Conservation (phyloP, 2,888 invertebrate genomes). For the Priapulus caudatus region DNA sequence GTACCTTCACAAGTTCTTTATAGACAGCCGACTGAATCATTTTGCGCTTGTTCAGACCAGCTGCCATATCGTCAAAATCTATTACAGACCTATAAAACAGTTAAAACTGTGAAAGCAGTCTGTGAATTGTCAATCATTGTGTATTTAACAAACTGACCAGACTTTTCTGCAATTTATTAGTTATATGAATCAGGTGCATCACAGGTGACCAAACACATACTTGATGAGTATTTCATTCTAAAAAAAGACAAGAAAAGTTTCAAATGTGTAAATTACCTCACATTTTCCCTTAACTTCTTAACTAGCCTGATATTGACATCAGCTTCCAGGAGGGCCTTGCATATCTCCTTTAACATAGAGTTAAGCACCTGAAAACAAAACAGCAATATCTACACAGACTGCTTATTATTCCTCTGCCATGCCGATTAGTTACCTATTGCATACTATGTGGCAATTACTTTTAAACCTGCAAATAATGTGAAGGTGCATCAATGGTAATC, state of each 20-base stretch:
- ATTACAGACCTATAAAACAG: constrained; percentile 80
- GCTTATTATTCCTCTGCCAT: not conserved
- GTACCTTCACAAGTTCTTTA: constrained; percentile 88
- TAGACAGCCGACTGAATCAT: constrained; percentile 98
- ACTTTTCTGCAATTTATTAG: no score
- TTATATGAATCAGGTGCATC: no score
- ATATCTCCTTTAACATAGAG: constrained; percentile 98
- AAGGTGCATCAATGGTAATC: no score
- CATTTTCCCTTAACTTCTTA: constrained; percentile 91
- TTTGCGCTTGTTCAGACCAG: constrained; percentile 86
- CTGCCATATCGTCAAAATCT: constrained; percentile 98
- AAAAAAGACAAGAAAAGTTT: constrained; percentile 2
- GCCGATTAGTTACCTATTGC: no score
- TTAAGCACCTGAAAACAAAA: constrained; percentile 63
- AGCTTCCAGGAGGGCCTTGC: constrained; percentile 89
- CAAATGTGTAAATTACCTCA: constrained; percentile 44
- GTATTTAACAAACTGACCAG: no score
- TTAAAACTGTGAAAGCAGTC: constrained; percentile 9
- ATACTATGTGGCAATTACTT: no score
- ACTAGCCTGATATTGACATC: constrained; percentile 90
- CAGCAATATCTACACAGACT: constrained; percentile 2
- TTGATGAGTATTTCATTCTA: no score
- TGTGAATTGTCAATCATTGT: no score
- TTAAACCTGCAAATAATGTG: no score
- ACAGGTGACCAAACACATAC: no score